These are phyloP conservation scores for Mola mola DNA, from an alignment of 2,113 vertebrate genomes.

Conservation along the genomic window DNA sequence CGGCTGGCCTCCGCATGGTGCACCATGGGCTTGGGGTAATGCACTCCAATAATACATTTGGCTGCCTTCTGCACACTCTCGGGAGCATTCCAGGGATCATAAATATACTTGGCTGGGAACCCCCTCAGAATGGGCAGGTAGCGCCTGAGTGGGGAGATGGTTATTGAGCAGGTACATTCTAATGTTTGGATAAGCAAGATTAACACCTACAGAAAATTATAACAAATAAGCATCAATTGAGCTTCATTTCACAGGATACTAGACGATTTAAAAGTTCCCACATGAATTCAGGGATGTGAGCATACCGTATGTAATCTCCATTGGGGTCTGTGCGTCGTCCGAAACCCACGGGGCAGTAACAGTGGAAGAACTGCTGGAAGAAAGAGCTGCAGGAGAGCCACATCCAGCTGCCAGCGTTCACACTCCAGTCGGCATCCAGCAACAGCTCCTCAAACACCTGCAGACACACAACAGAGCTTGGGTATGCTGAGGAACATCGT, in stretches of 20 bases:
- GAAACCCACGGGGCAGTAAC: slow-evolving; percentile 97
- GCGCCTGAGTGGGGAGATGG: slow-evolving; percentile 76
- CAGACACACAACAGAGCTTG: background rate
- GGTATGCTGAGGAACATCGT: background rate
- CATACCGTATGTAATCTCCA: slow-evolving; percentile 96
- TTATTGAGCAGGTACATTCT: too few relatives aligned
- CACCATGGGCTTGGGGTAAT: slow-evolving; percentile 97
- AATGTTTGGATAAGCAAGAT: too few relatives aligned
- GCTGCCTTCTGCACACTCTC: slow-evolving; percentile 93
- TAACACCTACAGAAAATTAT: too few relatives aligned
- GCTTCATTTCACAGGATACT: too few relatives aligned
- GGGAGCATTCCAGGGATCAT: slow-evolving; percentile 97
- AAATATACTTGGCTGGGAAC: slow-evolving; percentile 97
- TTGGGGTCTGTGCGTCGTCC: slow-evolving; percentile 97
- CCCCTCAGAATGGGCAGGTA: slow-evolving; percentile 95
- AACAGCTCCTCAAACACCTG: slow-evolving; percentile 97
- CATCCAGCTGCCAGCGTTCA: slow-evolving; percentile 99
- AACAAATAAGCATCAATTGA: too few relatives aligned
- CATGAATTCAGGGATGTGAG: background rate
- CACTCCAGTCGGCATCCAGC: slow-evolving; percentile 97
- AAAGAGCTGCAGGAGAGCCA: slow-evolving; percentile 99
- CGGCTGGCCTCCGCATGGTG: slow-evolving; percentile 94
- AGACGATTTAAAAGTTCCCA: too few relatives aligned
- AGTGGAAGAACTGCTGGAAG: slow-evolving; percentile 99
- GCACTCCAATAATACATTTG: slow-evolving; percentile 93